Evolutionary conservation across 1,140 invertebrate genomes (phyloP).

Genomic region (Lamellibrachia luymesi): DNA sequence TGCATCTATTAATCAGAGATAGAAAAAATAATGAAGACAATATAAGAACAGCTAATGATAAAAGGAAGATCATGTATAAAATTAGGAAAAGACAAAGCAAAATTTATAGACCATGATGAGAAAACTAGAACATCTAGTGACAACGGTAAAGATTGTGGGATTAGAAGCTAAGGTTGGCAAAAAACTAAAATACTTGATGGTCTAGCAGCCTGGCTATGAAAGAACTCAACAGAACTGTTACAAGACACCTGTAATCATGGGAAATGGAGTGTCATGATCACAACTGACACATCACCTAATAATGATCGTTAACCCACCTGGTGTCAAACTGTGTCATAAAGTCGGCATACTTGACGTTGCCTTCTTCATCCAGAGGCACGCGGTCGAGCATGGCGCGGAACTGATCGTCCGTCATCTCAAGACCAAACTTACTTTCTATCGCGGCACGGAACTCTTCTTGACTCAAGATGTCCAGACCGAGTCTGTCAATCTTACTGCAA

Average conservation of each 20-base stretch:
- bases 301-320: constrained; percentile 35
- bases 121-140: too few species aligned
- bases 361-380: constrained; percentile 50
- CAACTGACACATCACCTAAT: too few species aligned
- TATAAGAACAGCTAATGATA: too few species aligned
- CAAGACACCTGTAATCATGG: too few species aligned
- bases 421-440: constrained; percentile 51
- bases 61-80: too few species aligned
- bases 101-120: not conserved
- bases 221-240: too few species aligned
- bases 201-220: too few species aligned
- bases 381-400: constrained; percentile 49
- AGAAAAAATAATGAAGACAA: too few species aligned
- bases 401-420: constrained; percentile 51
- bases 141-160: not conserved
- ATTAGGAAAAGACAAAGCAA: too few species aligned
- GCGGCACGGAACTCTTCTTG: constrained; percentile 56
- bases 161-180: not conserved
- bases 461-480: constrained; percentile 44
- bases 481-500: constrained; percentile 52
- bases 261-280: not conserved
- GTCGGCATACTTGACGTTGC: constrained; percentile 52
- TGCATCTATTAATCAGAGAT: too few species aligned
- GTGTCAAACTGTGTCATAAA: constrained; percentile 57
- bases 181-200: too few species aligned